phyloP scores from a whole-genome alignment of 2,888 invertebrate species.

The Dicycla oo region DNA sequence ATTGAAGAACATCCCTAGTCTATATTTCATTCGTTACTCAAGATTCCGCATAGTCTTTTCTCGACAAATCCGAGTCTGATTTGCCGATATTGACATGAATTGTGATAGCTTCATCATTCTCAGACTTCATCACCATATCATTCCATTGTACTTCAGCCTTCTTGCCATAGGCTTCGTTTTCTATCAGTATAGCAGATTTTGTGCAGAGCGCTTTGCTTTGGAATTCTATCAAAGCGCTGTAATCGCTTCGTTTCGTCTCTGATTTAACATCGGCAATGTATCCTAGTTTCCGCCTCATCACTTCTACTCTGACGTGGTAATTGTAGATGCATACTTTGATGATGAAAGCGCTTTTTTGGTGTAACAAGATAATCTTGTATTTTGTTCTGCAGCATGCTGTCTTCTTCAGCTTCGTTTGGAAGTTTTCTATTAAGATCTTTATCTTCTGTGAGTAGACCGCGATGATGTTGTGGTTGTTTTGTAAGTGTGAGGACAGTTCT shows the following conservation, averaged over 20 bases:
- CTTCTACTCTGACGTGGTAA: conserved; percentile 86
- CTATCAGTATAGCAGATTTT: conserved; percentile 86
- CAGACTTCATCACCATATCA: conserved; percentile 85
- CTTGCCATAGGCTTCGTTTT: conserved; percentile 86
- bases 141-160: conserved; percentile 88
- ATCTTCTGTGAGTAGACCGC: conserved; percentile 88
- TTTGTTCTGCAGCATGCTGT: conserved; percentile 88
- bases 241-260: conserved; percentile 85
- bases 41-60: conserved; percentile 78
- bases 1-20: conserved; percentile 48
- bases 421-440: conserved; percentile 88
- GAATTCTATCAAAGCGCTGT: conserved; percentile 86
- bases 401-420: conserved; percentile 87
- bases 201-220: conserved; percentile 86
- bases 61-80: conserved; percentile 74
- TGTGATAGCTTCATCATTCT: conserved; percentile 87
- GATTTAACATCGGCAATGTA: conserved; percentile 83
- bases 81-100: conserved; percentile 87
- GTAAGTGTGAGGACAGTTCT: conserved; percentile 84
- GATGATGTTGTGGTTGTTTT: conserved; percentile 84
- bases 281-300: conserved; percentile 86
- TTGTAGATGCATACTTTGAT: conserved; percentile 89
- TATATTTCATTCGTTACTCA: conserved; percentile 59
- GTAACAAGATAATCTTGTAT: conserved; percentile 86
- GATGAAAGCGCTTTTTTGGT: conserved; percentile 87